These are phyloP conservation scores for Heliocidaris tuberculata DNA, from an alignment of 35 echinoderm and acorn worm species.

Conservation along the genomic window DNA sequence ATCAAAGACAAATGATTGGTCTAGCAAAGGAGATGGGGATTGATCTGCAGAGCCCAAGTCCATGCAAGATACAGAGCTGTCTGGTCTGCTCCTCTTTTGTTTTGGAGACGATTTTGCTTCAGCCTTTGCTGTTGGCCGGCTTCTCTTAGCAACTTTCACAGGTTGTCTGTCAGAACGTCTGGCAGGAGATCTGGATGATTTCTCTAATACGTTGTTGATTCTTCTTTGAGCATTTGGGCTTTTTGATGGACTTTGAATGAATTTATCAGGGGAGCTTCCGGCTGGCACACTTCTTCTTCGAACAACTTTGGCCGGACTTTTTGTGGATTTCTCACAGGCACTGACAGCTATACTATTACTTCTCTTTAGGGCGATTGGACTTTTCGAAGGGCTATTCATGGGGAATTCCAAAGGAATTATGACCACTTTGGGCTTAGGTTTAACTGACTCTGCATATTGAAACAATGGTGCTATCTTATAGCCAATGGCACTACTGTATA, in stretches of 20 bases:
- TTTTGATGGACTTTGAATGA: neutral
- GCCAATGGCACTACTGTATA: conserved; percentile 23
- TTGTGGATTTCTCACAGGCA: conserved; percentile 8
- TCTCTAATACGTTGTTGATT: neutral
- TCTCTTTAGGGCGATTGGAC: neutral
- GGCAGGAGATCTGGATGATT: neutral
- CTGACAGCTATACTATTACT: conserved; percentile 13
- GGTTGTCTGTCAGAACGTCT: neutral
- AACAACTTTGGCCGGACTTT: neutral
- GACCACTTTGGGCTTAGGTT: conserved; percentile 39
- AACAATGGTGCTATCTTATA: conserved; percentile 37
- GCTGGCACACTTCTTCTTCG: conserved; percentile 25
- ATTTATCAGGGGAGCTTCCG: conserved; percentile 11
- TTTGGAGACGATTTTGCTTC: neutral
- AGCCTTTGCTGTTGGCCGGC: neutral
- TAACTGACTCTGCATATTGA: conserved; percentile 43
- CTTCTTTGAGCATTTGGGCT: neutral
- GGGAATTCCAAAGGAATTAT: neutral
- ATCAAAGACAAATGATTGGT: conserved; percentile 18
- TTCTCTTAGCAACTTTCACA: neutral
- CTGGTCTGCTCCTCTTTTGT: neutral
- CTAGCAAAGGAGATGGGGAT: neutral
- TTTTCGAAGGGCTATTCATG: neutral
- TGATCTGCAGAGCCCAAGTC: neutral
- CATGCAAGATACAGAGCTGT: neutral